Evolutionary conservation across 2,113 vertebrate species (phyloP).

Genomic region (Nibea albiflora): DNA sequence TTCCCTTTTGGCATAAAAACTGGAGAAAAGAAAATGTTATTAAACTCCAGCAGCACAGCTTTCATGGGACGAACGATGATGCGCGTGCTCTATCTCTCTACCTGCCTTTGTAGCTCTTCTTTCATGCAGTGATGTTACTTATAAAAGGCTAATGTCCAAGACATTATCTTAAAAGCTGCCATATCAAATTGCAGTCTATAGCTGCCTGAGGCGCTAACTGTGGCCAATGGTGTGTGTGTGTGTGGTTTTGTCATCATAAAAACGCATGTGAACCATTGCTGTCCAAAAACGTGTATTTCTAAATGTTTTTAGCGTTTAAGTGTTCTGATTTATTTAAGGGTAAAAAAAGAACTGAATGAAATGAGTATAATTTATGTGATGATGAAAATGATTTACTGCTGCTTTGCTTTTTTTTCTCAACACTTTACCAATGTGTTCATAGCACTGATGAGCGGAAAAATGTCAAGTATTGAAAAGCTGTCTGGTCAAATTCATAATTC

Average conservation of each 20-base stretch:
- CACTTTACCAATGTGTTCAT: neutral
- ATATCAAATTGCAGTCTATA: constrained; percentile 61
- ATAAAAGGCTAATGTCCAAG: constrained; percentile 77
- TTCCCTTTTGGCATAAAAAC: constrained; percentile 35
- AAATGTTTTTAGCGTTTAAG: neutral
- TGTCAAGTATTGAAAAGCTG: neutral
- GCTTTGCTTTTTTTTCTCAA: too few relatives aligned
- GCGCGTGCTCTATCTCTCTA: constrained; percentile 38
- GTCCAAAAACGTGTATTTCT: neutral
- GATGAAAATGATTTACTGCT: too few relatives aligned
- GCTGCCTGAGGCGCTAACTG: constrained; percentile 48
- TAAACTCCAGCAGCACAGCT: constrained; percentile 37
- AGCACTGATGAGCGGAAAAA: too few relatives aligned
- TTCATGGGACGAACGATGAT: constrained; percentile 41
- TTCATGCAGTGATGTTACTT: constrained; percentile 58
- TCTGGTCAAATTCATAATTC: neutral
- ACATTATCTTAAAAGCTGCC: constrained; percentile 72
- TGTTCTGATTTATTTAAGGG: neutral
- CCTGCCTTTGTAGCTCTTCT: constrained; percentile 48
- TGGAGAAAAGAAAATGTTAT: constrained; percentile 44
- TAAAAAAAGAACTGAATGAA: neutral
- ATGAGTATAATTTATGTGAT: neutral
- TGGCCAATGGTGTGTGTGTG: constrained; percentile 10
- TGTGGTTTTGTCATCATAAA: neutral
- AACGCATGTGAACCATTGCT: neutral